Conservation (phyloP, 2,113 vertebrate species). For the Python bivittatus region DNA sequence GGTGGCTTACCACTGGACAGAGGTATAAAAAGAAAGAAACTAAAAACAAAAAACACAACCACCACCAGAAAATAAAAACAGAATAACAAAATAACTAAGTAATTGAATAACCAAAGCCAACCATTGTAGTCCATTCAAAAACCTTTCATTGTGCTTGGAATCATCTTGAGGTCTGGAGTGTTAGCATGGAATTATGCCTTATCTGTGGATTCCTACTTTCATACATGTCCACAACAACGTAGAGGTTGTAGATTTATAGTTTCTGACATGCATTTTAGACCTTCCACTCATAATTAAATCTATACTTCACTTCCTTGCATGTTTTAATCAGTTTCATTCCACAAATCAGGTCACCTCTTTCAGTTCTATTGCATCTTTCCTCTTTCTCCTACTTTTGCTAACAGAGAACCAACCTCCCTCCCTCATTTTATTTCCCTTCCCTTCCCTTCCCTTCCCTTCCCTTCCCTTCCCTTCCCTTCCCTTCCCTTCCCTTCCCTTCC, state of each 20-base stretch:
- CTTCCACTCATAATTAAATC: not conserved
- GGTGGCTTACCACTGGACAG: not conserved
- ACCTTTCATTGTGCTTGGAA: not conserved
- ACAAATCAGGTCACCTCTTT: not conserved
- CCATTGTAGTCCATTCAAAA: not conserved
- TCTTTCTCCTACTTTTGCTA: not conserved
- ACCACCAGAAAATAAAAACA: not conserved
- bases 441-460: too few relatives aligned
- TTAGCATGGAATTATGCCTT: not conserved
- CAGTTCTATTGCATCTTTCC: not conserved
- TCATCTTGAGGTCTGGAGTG: not conserved
- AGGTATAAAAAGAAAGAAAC: not conserved
- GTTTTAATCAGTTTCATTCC: not conserved
- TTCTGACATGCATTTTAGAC: not conserved
- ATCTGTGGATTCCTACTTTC: not conserved
- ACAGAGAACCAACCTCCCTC: not conserved
- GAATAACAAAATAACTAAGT: not conserved
- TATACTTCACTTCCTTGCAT: not conserved
- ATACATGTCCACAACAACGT: not conserved
- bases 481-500: not conserved
- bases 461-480: not conserved
- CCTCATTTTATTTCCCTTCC: not conserved
- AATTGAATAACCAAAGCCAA: not conserved
- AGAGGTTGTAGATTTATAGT: not conserved
- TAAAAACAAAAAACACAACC: not conserved